Base-by-base conservation (phyloP, 2,888 invertebrate genomes). In the Agrypnus murinus region DNA sequence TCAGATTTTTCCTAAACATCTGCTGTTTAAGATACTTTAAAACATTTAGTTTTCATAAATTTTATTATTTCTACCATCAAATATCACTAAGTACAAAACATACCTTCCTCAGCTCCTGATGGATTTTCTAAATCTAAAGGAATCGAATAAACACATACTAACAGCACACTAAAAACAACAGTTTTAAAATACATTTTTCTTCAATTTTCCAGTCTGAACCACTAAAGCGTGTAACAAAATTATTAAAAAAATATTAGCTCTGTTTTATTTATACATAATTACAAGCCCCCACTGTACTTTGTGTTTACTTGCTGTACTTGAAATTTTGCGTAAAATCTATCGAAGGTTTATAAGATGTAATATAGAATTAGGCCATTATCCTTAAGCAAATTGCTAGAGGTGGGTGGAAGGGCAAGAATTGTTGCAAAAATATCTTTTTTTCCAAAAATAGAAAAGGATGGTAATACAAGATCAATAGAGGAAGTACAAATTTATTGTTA, bases 291-390 rank as follows among this genome's bases (percentile, higher is more conserved):
- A 53, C 53, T 32, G 53, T 1, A 40, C 12, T 5, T 32, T 25
- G 14, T 12, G 32, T 53, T 34, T 53, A 12, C 53, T 32, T 32
- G 53, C 34, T 53, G 34, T 53, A 32, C 53, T 53, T 53, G 53
- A 53, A 50, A 53, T 14, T 40, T 40, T 40, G 10, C 40, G 12
- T 53, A 7, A 53, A 53, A 12, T 10, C n/a, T 12, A 34, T 5
- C 31, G 32, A 12, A 53, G 53, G 53, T 32, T 53, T 3, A 40
- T 40, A 7, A 12, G 3, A 14, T 9, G 12, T 3, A 12, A 32
- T 32, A 14, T n/a, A 31, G 31, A 12, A 7, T 53, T 53, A 34
- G 32, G 53, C 32, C 14, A 53, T 12, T 34, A 53, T 53, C 53
- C 9, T 53, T 53, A 46, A 46, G 19, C 46, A 19, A 19, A 17